A percentile compares a stretch with the other conserved stretches of the same genome.
These are phyloP conservation scores for Charanyca ferruginea DNA, from an alignment of 2,888 invertebrate genomes.

Conservation along the genomic window DNA sequence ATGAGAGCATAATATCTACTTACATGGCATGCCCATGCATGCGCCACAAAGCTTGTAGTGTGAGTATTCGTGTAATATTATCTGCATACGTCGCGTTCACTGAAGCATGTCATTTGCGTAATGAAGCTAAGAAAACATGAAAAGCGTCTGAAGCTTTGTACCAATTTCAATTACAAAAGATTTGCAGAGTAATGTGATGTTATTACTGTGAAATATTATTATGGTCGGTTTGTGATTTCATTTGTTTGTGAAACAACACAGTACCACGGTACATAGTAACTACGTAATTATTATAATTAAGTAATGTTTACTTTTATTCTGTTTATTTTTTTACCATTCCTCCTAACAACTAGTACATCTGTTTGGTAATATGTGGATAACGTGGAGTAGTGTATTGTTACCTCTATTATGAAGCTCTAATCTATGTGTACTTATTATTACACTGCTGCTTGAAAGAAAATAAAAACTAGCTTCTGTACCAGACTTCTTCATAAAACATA, in stretches of 20 bases:
- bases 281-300: not conserved
- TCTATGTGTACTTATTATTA: too few relatives aligned
- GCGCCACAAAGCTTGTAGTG: constrained; percentile 14
- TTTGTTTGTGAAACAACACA: constrained; percentile 10
- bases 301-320: too few relatives aligned
- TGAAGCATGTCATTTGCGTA: constrained; percentile 57
- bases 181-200: constrained; percentile 14
- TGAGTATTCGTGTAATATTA: constrained; percentile 43
- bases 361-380: too few relatives aligned
- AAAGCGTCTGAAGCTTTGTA: constrained; percentile 39
- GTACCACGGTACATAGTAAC: not conserved
- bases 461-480: too few relatives aligned
- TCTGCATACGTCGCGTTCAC: constrained; percentile 42
- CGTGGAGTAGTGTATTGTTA: too few relatives aligned
- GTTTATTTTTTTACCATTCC: too few relatives aligned
- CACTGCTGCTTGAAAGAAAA: too few relatives aligned
- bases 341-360: too few relatives aligned
- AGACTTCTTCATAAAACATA: too few relatives aligned
- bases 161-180: constrained; percentile 58
- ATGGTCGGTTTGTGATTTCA: constrained; percentile 10
- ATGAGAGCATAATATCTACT: constrained; percentile 2
- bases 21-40: constrained; percentile 17
- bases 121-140: constrained; percentile 60
- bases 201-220: constrained; percentile 17
- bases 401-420: too few relatives aligned